These are phyloP conservation scores for Mormyrus lacerda DNA, from an alignment of 2,113 vertebrate genomes.

Conservation along the genomic window DNA sequence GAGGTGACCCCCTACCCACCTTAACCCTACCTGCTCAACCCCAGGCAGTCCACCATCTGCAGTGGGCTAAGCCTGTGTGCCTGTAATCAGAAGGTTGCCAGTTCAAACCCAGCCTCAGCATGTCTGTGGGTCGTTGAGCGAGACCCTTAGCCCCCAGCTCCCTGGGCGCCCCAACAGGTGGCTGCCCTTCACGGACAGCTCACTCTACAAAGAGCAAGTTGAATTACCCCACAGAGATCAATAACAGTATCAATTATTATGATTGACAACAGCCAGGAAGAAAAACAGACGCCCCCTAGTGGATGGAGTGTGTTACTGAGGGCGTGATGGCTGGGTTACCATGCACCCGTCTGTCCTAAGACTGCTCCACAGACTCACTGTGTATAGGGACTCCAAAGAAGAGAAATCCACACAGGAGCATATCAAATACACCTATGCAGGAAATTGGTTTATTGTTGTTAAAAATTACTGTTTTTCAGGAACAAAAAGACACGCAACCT, in stretches of 20 bases:
- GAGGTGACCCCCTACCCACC: neutral
- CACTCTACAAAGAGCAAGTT: too few species aligned
- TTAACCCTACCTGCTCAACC: neutral
- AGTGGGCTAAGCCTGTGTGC: too few species aligned
- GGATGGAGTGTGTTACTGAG: neutral
- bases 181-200: too few species aligned
- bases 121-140: too few species aligned
- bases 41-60: neutral
- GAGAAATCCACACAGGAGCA: neutral
- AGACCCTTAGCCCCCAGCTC: too few species aligned
- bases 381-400: neutral
- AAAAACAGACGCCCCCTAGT: neutral
- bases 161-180: too few species aligned
- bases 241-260: too few species aligned
- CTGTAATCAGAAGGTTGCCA: too few species aligned
- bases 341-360: neutral
- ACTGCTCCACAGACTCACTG: neutral
- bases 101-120: too few species aligned
- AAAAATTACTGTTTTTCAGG: neutral
- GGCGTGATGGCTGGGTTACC: neutral
- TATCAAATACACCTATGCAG: neutral
- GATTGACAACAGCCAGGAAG: neutral
- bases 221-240: too few species aligned
- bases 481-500: neutral
- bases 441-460: neutral